Evolutionary conservation across 2,888 invertebrate genomes (phyloP), one percentile per base, ranked within the genome.

Genomic region (Philhelius pedissequus): DNA sequence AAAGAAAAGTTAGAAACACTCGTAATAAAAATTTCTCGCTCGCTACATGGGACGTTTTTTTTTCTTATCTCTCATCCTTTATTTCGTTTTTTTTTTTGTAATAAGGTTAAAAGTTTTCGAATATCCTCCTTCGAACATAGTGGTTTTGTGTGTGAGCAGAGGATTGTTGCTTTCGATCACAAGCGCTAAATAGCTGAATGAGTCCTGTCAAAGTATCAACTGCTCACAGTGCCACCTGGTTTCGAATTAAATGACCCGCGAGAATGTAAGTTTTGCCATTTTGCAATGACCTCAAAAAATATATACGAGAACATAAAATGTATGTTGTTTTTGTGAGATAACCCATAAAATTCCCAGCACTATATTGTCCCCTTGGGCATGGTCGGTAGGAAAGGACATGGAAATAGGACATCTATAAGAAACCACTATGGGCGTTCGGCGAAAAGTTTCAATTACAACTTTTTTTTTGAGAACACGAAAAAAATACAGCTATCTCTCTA

Each of bases 401-500:
- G 45, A 48, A 48, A 48, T 48, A 52, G 45, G 40, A 35, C 38
- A 64, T 38, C 48, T 43, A 43, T 27, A 35, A 50, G 43, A 18
- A 38, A 20, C 58, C 25, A 27, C 58, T 68, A 35, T 71, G 76
- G 76, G 38, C 66, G 40, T 60, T 60, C 30, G 66, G 66, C 20
- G 62, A 69, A 68, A 77, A 83, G 78, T 83, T 83, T 83, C 83
- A 83, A 83, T 83, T 83, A 83, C 78, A 83, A 78, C 64, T 83
- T 83, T 75, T 75, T 52, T 66, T 30, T 30, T 40, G 5, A 20
- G 13, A 54, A 54, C 4, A 18, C 30, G 0, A 20, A 32, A 20
- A 20, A 20, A 11, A 35, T 35, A 7, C 32, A 58, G 74, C 56
- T 52, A 56, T 69, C 50, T 73, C 40, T 13, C 38, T 58, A 58